phyloP scores from a whole-genome alignment of 2,797 vertebrate species.

The Vespertilio murinus region DNA sequence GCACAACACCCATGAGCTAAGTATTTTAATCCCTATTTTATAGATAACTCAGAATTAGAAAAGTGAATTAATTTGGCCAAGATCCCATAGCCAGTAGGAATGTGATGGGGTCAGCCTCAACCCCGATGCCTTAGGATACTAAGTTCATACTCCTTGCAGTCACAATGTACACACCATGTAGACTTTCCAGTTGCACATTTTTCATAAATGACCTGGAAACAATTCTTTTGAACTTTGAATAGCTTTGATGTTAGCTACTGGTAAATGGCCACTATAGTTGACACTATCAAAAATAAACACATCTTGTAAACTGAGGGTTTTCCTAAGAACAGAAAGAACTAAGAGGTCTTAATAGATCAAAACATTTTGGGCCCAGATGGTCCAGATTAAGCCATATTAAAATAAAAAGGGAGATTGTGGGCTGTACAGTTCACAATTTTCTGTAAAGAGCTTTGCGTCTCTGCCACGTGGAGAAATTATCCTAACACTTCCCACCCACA shows the following conservation, averaged over 20 bases:
- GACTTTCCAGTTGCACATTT: background rate
- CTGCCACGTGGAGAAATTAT: background rate
- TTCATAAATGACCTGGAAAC: constrained; percentile 53
- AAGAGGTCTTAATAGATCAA: constrained; percentile 18
- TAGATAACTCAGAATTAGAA: background rate
- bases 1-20: background rate
- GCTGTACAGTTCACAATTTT: background rate
- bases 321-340: background rate
- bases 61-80: background rate
- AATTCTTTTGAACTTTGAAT: constrained; percentile 59
- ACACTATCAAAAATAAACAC: background rate
- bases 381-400: background rate
- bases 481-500: background rate
- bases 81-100: background rate
- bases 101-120: background rate
- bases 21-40: background rate
- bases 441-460: constrained; percentile 31
- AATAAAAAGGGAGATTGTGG: background rate
- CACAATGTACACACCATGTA: background rate
- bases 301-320: background rate
- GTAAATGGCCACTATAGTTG: background rate
- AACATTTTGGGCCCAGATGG: background rate
- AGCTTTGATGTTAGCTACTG: background rate
- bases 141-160: background rate
- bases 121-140: background rate